These are phyloP conservation scores for Pterophyllum scalare DNA, from an alignment of 2,113 vertebrate genomes.

Conservation along the genomic window DNA sequence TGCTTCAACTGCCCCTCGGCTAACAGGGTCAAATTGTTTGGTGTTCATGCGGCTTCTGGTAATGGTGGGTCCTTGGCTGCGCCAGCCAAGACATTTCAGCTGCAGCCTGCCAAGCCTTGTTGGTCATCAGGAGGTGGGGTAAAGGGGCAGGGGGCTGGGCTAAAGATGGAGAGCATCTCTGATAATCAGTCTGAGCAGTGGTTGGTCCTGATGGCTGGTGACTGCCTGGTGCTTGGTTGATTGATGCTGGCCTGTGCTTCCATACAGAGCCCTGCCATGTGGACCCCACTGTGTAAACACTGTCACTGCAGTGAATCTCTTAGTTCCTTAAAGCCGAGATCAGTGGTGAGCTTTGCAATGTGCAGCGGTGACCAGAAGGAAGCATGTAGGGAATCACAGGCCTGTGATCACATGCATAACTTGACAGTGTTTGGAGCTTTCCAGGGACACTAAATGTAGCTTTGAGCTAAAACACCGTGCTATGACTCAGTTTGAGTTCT, in stretches of 20 bases:
- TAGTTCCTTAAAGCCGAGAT: slow-evolving; percentile 62
- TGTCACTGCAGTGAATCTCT: slow-evolving; percentile 72
- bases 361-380: slow-evolving; percentile 49
- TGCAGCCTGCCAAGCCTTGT: slow-evolving; percentile 66
- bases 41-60: slow-evolving; percentile 53
- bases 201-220: slow-evolving; percentile 70
- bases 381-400: slow-evolving; percentile 37
- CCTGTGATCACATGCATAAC: not conserved
- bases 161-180: slow-evolving; percentile 76
- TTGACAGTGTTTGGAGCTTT: slow-evolving; percentile 11
- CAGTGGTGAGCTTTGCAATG: slow-evolving; percentile 61
- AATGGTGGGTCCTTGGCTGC: slow-evolving; percentile 42
- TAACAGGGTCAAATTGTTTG: slow-evolving; percentile 61
- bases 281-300: slow-evolving; percentile 80
- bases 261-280: slow-evolving; percentile 68
- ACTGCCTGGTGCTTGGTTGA: slow-evolving; percentile 72
- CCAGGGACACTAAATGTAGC: not conserved
- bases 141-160: slow-evolving; percentile 52
- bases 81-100: slow-evolving; percentile 70
- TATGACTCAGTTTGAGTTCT: not conserved
- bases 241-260: slow-evolving; percentile 73
- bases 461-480: not conserved
- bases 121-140: slow-evolving; percentile 64
- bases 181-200: slow-evolving; percentile 77
- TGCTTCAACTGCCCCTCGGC: slow-evolving; percentile 19